A percentile compares a stretch with the other conserved stretches of the same genome.
phyloP scores from a whole-genome alignment of 2,797 vertebrate species.

The Characodon lateralis region DNA sequence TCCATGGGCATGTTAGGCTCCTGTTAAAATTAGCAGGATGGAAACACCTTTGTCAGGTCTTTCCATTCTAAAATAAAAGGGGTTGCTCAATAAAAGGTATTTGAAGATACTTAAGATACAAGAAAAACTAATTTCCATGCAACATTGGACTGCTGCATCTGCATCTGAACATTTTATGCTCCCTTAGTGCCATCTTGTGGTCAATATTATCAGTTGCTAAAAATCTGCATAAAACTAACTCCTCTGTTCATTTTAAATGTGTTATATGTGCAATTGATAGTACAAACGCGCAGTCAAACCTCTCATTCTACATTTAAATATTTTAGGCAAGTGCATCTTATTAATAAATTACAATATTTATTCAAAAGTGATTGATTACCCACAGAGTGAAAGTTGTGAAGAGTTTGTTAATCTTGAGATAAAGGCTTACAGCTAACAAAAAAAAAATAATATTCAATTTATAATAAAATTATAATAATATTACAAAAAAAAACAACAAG shows the following conservation, averaged over 20 bases:
- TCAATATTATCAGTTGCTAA: conserved; percentile 10
- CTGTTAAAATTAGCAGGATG: conserved; percentile 30
- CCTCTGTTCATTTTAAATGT: neutral
- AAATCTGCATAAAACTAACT: neutral
- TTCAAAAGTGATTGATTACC: too few relatives aligned
- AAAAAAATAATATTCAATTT: neutral
- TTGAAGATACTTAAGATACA: neutral
- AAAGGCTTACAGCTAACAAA: neutral
- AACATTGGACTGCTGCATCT: neutral
- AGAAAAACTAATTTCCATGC: neutral
- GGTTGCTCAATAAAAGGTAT: neutral
- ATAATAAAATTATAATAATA: neutral
- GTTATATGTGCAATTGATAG: neutral
- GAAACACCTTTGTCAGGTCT: conserved; percentile 32
- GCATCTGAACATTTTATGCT: conserved; percentile 36
- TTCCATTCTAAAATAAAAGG: neutral
- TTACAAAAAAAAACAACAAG: neutral
- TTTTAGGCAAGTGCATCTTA: too few relatives aligned
- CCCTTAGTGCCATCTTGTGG: conserved; percentile 70
- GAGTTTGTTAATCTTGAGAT: neutral
- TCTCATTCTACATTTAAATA: neutral
- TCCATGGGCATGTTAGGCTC: conserved; percentile 8
- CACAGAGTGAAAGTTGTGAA: too few relatives aligned
- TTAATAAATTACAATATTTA: too few relatives aligned
- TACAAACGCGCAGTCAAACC: neutral